A percentile compares a stretch with the other conserved stretches of the same genome.
These are phyloP conservation scores for Anguilla marmorata DNA, from an alignment of 2,797 vertebrate species.

Conservation along the genomic window DNA sequence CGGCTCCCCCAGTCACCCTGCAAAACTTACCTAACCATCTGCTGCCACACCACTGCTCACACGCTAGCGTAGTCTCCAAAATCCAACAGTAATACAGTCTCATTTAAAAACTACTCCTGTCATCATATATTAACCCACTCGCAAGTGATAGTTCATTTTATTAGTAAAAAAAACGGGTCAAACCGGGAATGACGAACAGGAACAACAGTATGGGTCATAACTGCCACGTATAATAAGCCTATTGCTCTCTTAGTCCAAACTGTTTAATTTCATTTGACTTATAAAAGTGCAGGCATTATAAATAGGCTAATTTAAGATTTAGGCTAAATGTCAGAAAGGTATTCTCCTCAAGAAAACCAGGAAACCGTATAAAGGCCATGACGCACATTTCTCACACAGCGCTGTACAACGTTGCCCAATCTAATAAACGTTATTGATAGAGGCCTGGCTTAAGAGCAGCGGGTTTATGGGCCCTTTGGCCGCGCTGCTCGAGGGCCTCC, in stretches of 20 bases:
- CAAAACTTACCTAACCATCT: background rate
- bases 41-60: background rate
- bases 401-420: conserved; percentile 37
- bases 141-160: background rate
- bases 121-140: background rate
- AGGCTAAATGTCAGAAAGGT: background rate
- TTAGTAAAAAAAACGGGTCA: background rate
- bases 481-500: conserved; percentile 49
- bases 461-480: conserved; percentile 17
- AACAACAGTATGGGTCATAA: background rate
- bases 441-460: conserved; percentile 38
- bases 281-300: background rate
- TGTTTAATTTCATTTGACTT: background rate
- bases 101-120: background rate
- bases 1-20: background rate
- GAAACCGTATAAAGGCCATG: background rate
- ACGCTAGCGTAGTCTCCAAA: background rate
- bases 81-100: background rate
- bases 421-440: conserved; percentile 61
- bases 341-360: background rate
- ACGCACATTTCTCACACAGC: conserved; percentile 49
- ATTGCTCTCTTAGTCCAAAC: background rate
- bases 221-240: background rate
- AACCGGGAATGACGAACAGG: background rate
- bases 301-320: background rate